Conservation (phyloP, 1,140 invertebrate species). For the Drosophila funebris region DNA sequence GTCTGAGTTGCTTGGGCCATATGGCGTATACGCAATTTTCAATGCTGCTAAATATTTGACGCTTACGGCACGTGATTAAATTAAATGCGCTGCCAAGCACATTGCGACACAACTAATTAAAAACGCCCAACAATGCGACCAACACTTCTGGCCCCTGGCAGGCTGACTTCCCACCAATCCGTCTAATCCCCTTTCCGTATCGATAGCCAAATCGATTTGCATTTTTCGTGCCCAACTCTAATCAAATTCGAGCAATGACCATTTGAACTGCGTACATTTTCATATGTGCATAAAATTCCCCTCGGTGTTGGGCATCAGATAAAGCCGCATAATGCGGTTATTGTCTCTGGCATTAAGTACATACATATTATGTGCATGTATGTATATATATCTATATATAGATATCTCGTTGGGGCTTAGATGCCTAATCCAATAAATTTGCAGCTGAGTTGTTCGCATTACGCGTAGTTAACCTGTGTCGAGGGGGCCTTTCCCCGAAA, state of each 20-base stretch:
- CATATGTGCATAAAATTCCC: constrained; percentile 12
- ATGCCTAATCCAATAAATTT: constrained; percentile 76
- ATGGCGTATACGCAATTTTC: constrained; percentile 73
- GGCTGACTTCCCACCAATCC: too few species aligned
- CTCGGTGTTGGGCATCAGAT: constrained; percentile 17
- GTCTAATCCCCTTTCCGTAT: neutral
- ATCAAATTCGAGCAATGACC: constrained; percentile 56
- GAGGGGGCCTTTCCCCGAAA: constrained; percentile 52
- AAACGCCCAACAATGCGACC: constrained; percentile 65
- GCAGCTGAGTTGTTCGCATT: constrained; percentile 49
- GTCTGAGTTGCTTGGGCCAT: constrained; percentile 43
- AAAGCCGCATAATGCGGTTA: constrained; percentile 66
- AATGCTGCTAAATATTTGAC: constrained; percentile 73
- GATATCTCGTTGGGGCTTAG: constrained; percentile 19
- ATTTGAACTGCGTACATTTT: constrained; percentile 25
- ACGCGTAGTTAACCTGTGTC: constrained; percentile 52
- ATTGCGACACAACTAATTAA: constrained; percentile 78
- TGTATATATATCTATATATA: constrained; percentile 5
- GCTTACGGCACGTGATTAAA: constrained; percentile 76
- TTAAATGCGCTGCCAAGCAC: constrained; percentile 61
- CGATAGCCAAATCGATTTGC: constrained; percentile 30
- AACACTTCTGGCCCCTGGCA: constrained; percentile 3
- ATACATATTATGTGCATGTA: neutral
- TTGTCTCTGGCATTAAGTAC: constrained; percentile 52
- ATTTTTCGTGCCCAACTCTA: constrained; percentile 43